A percentile compares a stretch with the other conserved stretches of the same genome.
Evolutionary conservation across 2,113 vertebrate genomes (phyloP).

Genomic region (Neopipo cinnamomea): DNA sequence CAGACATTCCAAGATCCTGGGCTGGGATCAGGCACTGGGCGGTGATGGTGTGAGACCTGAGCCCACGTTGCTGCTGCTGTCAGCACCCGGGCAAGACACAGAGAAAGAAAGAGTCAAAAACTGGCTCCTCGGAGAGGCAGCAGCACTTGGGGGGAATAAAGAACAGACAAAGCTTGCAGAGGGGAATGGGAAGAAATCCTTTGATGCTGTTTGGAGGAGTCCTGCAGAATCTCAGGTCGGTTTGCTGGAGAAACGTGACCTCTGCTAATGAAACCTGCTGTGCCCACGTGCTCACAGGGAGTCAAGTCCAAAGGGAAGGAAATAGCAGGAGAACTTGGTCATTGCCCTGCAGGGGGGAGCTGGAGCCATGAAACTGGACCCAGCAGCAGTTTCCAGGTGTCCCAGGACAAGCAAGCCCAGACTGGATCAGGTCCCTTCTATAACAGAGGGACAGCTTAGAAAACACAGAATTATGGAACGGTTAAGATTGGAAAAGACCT

Average conservation of each 20-base stretch:
- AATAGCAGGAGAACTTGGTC: not conserved
- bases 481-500: not conserved
- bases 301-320: not conserved
- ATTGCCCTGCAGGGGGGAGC: not conserved
- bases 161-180: not conserved
- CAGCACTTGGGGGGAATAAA: accelerated
- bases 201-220: not conserved
- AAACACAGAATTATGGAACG: accelerated
- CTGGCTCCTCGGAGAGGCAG: not conserved
- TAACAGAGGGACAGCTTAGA: too few species aligned
- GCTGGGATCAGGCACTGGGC: not conserved
- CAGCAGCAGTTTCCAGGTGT: not conserved
- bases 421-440: not conserved
- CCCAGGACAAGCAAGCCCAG: not conserved
- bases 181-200: not conserved
- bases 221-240: not conserved
- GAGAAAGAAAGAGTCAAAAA: not conserved
- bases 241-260: not conserved
- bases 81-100: not conserved
- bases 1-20: accelerated
- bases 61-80: accelerated
- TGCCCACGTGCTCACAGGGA: not conserved
- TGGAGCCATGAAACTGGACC: not conserved
- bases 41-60: accelerated
- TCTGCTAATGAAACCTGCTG: not conserved